Evolutionary conservation across 1,140 invertebrate species (phyloP).

Genomic region (Pachypeltis micranthus): DNA sequence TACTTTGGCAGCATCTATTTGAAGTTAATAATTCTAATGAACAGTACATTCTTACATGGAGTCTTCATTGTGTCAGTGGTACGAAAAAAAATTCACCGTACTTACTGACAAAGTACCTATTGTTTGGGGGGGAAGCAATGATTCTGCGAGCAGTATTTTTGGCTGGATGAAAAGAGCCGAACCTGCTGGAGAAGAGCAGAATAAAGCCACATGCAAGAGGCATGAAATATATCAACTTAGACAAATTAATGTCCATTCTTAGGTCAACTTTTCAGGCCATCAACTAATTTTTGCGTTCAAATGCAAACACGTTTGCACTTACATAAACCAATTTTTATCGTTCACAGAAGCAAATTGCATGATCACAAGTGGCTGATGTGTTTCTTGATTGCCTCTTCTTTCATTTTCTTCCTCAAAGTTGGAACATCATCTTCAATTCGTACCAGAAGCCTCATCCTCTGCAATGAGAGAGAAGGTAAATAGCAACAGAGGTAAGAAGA

Average conservation of each 20-base stretch:
- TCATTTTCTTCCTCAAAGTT: conserved; percentile 60
- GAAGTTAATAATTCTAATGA: background rate
- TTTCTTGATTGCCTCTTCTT: conserved; percentile 36
- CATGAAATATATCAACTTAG: no score
- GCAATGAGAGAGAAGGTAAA: conserved; percentile 25
- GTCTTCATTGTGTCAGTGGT: no score
- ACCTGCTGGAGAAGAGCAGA: no score
- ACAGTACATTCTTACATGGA: conserved; percentile 3
- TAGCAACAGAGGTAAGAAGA: no score
- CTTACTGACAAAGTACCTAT: no score
- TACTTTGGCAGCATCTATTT: conserved; percentile 1
- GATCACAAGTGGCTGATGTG: conserved; percentile 23
- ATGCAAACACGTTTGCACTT: background rate
- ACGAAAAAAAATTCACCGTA: no score
- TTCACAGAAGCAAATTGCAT: background rate
- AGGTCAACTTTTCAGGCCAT: background rate
- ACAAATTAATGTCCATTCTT: no score
- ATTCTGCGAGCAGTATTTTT: no score
- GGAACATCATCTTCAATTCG: conserved; percentile 69
- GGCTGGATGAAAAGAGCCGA: no score
- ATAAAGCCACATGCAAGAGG: no score
- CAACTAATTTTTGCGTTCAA: background rate
- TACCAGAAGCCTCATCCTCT: conserved; percentile 71
- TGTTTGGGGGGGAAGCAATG: no score
- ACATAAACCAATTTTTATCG: background rate